A percentile compares a stretch with the other conserved stretches of the same genome.
Evolutionary conservation across 2,888 invertebrate species (phyloP).

Genomic region (Coleophora flavipennella): DNA sequence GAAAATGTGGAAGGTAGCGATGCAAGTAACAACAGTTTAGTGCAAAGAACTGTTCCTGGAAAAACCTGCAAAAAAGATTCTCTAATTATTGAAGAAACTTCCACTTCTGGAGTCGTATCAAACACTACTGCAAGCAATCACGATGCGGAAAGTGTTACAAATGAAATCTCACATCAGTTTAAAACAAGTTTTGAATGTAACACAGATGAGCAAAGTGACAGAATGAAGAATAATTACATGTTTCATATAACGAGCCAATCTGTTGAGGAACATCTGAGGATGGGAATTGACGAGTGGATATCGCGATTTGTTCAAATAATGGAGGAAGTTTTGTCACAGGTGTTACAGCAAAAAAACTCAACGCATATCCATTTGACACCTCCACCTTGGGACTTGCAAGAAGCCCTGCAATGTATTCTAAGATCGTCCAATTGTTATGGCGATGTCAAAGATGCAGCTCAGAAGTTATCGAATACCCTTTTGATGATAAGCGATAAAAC

Average conservation of each 20-base stretch:
- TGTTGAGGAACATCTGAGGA: slow-evolving; percentile 40
- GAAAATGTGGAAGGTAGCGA: slow-evolving; percentile 16
- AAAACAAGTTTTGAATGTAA: background rate
- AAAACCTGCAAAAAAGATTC: slow-evolving; percentile 9
- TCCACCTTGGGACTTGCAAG: slow-evolving; percentile 47
- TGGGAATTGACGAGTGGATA: slow-evolving; percentile 49
- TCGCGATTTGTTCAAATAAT: slow-evolving; percentile 54
- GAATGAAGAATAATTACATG: slow-evolving; percentile 24
- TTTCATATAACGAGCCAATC: slow-evolving; percentile 31
- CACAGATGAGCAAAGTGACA: background rate
- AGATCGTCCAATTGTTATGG: slow-evolving; percentile 27
- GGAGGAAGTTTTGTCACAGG: slow-evolving; percentile 47
- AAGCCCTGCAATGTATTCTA: slow-evolving; percentile 43
- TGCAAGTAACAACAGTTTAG: slow-evolving; percentile 8
- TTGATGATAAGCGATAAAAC: slow-evolving; percentile 31
- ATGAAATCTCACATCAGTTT: too few species aligned
- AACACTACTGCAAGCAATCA: slow-evolving; percentile 2
- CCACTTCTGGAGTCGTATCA: slow-evolving; percentile 7
- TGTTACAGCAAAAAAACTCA: slow-evolving; percentile 31
- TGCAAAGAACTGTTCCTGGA: slow-evolving; percentile 7
- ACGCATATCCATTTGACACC: slow-evolving; percentile 18
- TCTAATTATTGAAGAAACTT: slow-evolving; percentile 8
- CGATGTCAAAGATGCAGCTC: slow-evolving; percentile 33
- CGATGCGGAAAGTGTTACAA: slow-evolving; percentile 3
- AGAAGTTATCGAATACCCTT: slow-evolving; percentile 33